Evolutionary conservation across 2,113 vertebrate genomes (phyloP).

Genomic region (Siniperca chuatsi): DNA sequence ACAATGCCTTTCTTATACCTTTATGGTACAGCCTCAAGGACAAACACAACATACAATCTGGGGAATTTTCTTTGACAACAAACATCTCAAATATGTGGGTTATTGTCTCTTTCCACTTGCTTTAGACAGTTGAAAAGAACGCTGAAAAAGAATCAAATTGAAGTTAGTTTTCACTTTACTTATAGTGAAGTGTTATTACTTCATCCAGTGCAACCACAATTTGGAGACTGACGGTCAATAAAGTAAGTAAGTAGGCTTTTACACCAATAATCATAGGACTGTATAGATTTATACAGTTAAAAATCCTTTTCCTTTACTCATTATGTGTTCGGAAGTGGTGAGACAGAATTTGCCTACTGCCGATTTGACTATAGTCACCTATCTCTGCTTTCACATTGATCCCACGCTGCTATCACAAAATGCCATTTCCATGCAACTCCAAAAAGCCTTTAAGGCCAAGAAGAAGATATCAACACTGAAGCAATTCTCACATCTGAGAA

Average conservation of each 20-base stretch:
- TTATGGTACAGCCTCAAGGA: constrained; percentile 15
- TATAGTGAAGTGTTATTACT: background rate
- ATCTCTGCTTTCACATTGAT: constrained; percentile 45
- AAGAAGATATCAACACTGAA: constrained; percentile 35
- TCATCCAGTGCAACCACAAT: background rate
- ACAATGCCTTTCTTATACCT: constrained; percentile 11
- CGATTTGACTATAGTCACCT: background rate
- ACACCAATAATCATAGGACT: background rate
- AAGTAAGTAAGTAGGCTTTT: background rate
- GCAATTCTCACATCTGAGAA: constrained; percentile 44
- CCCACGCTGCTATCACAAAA: constrained; percentile 43
- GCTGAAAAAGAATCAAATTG: background rate
- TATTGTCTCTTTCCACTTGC: constrained; percentile 3
- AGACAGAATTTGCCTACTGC: background rate
- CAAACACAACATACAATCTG: background rate
- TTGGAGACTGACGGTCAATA: background rate
- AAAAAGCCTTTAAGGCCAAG: background rate
- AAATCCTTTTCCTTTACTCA: constrained; percentile 9
- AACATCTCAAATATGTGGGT: constrained; percentile 12
- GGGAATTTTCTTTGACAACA: constrained; percentile 15
- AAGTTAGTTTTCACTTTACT: background rate
- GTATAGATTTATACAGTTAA: background rate
- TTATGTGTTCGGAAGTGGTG: constrained; percentile 6
- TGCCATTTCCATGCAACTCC: constrained; percentile 36
- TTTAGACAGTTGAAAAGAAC: background rate